Percentiles rank a stretch among this genome's conserved stretches.
Conservation (phyloP, 1,140 invertebrate genomes). For the Charaxes varanes region DNA sequence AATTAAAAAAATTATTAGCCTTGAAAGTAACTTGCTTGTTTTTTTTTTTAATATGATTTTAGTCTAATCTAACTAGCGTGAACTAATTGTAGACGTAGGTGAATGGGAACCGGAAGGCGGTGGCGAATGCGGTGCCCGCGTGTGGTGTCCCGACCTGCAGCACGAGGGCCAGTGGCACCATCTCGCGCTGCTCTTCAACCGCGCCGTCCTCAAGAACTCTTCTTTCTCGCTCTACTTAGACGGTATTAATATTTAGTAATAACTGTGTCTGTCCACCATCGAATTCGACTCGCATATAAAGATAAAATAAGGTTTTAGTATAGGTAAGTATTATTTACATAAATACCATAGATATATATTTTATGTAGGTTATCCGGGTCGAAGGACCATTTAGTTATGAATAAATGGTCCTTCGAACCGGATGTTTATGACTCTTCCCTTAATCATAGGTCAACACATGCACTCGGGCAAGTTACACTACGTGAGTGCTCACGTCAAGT, state of each 20-base stretch:
- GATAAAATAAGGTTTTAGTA: too few relatives aligned
- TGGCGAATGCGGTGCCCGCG: conserved; percentile 87
- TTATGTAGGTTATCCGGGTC: too few relatives aligned
- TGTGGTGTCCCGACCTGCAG: conserved; percentile 96
- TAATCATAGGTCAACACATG: conserved; percentile 77
- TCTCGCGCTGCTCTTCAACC: conserved; percentile 91
- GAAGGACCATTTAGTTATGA: too few relatives aligned
- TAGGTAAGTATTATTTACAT: too few relatives aligned
- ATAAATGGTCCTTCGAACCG: conserved; percentile 1
- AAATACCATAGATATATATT: too few relatives aligned
- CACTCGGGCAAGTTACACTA: conserved; percentile 93
- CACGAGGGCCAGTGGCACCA: conserved; percentile 98
- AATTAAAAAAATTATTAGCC: too few relatives aligned
- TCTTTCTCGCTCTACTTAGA: conserved; percentile 95
- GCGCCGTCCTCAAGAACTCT: conserved; percentile 95
- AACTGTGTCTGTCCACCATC: not conserved
- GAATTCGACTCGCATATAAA: too few relatives aligned
- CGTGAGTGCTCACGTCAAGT: too few relatives aligned
- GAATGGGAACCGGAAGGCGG: conserved; percentile 93
- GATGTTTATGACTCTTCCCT: not conserved
- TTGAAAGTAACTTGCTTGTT: too few relatives aligned
- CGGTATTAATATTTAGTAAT: conserved; percentile 74
- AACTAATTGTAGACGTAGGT: conserved; percentile 79
- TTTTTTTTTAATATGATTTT: too few relatives aligned
- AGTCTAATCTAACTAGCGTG: too few relatives aligned